Evolutionary conservation across 2,113 vertebrate species (phyloP).

Genomic region (Bufo gargarizans): DNA sequence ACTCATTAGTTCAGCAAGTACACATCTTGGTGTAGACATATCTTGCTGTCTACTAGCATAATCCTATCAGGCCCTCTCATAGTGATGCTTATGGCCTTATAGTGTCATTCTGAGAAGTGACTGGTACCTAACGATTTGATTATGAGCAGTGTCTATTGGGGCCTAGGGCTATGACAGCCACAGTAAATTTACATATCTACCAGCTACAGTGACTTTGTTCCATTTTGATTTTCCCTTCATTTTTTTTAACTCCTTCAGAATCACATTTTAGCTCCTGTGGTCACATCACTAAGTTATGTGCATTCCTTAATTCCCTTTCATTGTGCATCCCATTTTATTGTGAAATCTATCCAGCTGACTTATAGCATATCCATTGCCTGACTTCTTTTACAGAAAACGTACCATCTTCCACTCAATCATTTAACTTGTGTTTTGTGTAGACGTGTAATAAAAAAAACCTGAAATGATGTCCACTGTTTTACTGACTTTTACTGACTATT

Average conservation of each 20-base stretch:
- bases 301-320: not conserved
- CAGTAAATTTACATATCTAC: not conserved
- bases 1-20: conserved; percentile 25
- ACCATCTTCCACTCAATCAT: not conserved
- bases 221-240: not conserved
- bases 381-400: not conserved
- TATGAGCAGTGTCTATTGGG: conserved; percentile 6
- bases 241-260: not conserved
- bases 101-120: conserved; percentile 20
- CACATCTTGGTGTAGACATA: conserved; percentile 7
- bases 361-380: not conserved
- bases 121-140: conserved; percentile 9
- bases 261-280: not conserved
- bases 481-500: not conserved
- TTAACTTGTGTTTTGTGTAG: not conserved
- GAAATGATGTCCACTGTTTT: not conserved
- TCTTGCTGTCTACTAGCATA: not conserved
- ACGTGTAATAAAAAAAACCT: not conserved
- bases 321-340: not conserved
- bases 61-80: not conserved
- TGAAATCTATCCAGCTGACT: not conserved
- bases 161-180: conserved; percentile 1
- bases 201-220: not conserved
- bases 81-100: conserved; percentile 11
- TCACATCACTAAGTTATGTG: not conserved